phyloP scores from a whole-genome alignment of 2,113 vertebrate species.

The Crocuta crocuta region DNA sequence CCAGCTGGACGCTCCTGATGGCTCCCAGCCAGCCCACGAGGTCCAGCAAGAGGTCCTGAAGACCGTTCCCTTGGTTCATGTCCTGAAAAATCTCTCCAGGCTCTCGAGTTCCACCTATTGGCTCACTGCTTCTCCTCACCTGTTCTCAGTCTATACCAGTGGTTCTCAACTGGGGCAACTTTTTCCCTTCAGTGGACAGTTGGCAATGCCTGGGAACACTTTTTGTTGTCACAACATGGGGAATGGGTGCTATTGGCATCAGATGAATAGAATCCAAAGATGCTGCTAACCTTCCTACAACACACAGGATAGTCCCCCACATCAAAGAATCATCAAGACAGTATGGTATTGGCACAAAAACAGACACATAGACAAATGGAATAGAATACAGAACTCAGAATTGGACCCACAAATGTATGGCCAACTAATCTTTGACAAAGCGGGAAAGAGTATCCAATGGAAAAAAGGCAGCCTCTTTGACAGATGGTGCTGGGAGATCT shows the following conservation, averaged over 20 bases:
- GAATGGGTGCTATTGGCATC: not conserved
- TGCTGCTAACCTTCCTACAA: not conserved
- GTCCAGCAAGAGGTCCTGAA: not conserved
- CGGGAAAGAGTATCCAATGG: too few relatives aligned
- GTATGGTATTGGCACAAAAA: too few relatives aligned
- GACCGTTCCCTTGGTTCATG: not conserved
- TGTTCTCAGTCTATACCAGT: not conserved
- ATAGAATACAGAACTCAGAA: too few relatives aligned
- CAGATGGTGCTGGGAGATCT: too few relatives aligned
- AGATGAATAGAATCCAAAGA: too few relatives aligned
- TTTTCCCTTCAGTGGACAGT: not conserved
- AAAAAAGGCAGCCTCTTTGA: too few relatives aligned
- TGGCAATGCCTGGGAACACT: not conserved
- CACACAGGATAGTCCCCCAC: not conserved
- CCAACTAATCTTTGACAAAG: too few relatives aligned
- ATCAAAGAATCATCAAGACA: not conserved
- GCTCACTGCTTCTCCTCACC: not conserved
- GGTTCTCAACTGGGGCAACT: not conserved
- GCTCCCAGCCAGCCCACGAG: not conserved
- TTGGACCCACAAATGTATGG: too few relatives aligned
- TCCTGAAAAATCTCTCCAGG: not conserved
- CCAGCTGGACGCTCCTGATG: rapidly evolving
- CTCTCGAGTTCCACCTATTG: not conserved
- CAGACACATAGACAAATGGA: too few relatives aligned
- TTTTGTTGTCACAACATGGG: not conserved